Percentiles rank a stretch among this genome's conserved stretches.
These are phyloP conservation scores for Odocoileus virginianus DNA, from an alignment of 2,113 vertebrate genomes.

Conservation along the genomic window DNA sequence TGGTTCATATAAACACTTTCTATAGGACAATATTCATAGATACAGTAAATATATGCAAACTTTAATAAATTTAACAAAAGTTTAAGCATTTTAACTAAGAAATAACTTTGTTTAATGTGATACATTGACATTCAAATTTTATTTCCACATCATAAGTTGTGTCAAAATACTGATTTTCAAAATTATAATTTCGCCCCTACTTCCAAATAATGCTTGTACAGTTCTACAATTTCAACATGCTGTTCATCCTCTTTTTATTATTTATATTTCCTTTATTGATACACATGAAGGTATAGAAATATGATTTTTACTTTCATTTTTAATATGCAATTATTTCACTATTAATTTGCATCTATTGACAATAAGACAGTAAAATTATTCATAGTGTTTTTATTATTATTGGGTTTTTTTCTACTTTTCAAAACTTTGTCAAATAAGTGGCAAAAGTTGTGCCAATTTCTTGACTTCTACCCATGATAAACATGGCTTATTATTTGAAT, in stretches of 20 bases:
- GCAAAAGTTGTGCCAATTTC: neutral
- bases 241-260: neutral
- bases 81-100: neutral
- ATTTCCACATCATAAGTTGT: neutral
- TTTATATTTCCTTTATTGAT: neutral
- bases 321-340: neutral
- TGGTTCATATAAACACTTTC: neutral
- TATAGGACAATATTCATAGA: neutral
- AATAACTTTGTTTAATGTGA: neutral
- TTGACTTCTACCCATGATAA: neutral
- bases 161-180: neutral
- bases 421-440: neutral
- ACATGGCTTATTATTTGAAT: neutral
- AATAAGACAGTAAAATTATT: neutral
- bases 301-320: neutral
- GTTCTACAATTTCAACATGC: neutral
- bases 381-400: neutral
- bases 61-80: neutral
- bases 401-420: neutral
- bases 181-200: neutral
- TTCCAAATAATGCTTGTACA: neutral
- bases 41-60: neutral
- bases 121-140: neutral
- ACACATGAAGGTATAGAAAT: neutral
- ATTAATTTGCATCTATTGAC: neutral